Percentiles rank a stretch among this genome's conserved stretches.
Conservation (phyloP, 2,113 vertebrate species). For the Gasterosteus aculeatus region DNA sequence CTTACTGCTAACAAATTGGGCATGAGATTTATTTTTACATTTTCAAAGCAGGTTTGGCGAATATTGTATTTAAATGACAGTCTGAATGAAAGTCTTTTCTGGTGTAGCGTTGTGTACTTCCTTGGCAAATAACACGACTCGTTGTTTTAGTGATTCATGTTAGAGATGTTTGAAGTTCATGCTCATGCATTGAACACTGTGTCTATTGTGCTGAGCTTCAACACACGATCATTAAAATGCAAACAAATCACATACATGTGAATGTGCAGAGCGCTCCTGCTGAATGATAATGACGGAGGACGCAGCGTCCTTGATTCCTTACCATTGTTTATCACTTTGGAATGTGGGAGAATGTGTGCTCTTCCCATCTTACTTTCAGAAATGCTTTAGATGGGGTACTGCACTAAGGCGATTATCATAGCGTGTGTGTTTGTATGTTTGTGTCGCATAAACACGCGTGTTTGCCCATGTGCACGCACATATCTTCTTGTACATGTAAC, state of each 20-base stretch:
- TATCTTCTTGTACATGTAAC: conserved; percentile 23
- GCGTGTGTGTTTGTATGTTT: conserved; percentile 30
- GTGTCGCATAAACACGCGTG: conserved; percentile 36
- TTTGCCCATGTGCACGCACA: conserved; percentile 25
- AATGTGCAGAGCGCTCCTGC: conserved; percentile 49
- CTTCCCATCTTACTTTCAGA: conserved; percentile 46
- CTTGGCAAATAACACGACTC: not conserved
- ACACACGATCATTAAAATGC: conserved; percentile 15
- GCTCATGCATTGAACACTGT: conserved; percentile 13
- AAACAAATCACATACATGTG: conserved; percentile 19
- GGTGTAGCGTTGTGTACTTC: conserved; percentile 17
- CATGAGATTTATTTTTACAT: conserved; percentile 8
- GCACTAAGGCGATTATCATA: conserved; percentile 66
- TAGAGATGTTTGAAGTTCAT: conserved; percentile 12
- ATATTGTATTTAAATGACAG: conserved; percentile 11
- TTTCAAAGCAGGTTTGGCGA: conserved; percentile 33
- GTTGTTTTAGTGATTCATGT: conserved; percentile 20
- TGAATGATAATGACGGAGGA: conserved; percentile 66
- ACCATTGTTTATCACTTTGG: conserved; percentile 68
- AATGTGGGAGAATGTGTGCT: conserved; percentile 66
- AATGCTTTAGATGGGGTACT: conserved; percentile 73
- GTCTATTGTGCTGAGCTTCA: conserved; percentile 11
- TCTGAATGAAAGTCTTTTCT: conserved; percentile 4
- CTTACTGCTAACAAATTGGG: conserved; percentile 1
- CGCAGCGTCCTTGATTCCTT: conserved; percentile 74